Conservation (phyloP, 2,888 invertebrate genomes). For the Campoplex nolae region DNA sequence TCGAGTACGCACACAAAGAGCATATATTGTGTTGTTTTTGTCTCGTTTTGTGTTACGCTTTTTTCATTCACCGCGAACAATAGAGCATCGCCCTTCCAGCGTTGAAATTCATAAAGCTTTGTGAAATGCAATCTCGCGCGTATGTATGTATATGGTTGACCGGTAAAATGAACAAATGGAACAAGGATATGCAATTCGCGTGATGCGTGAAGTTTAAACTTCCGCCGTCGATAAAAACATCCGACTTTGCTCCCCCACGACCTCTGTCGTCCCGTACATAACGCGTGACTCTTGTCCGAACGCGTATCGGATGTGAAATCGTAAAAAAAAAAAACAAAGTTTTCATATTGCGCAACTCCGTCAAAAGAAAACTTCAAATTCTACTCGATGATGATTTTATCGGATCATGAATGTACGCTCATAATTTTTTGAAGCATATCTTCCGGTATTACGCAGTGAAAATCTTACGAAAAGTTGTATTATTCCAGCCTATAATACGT, state of each 20-base stretch:
- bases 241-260: conserved; percentile 17
- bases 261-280: neutral
- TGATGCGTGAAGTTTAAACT: conserved; percentile 62
- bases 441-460: conserved; percentile 29
- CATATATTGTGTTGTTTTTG: neutral
- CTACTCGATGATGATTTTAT: conserved; percentile 26
- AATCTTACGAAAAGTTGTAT: conserved; percentile 8
- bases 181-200: conserved; percentile 41
- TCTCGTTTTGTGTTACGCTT: neutral
- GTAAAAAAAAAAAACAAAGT: conserved; percentile 3
- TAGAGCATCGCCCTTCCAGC: conserved; percentile 2
- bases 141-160: neutral
- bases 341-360: conserved; percentile 9
- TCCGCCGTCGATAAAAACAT: conserved; percentile 54
- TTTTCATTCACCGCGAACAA: conserved; percentile 36
- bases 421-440: conserved; percentile 2
- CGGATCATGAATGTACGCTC: neutral
- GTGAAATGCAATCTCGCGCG: conserved; percentile 11
- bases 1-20: conserved; percentile 15
- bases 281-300: conserved; percentile 14
- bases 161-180: neutral
- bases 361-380: conserved; percentile 21
- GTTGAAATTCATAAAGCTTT: conserved; percentile 46
- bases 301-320: conserved; percentile 43
- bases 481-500: neutral